Evolutionary conservation across 2,113 vertebrate species (phyloP).

Genomic region (Marmota flaviventris): DNA sequence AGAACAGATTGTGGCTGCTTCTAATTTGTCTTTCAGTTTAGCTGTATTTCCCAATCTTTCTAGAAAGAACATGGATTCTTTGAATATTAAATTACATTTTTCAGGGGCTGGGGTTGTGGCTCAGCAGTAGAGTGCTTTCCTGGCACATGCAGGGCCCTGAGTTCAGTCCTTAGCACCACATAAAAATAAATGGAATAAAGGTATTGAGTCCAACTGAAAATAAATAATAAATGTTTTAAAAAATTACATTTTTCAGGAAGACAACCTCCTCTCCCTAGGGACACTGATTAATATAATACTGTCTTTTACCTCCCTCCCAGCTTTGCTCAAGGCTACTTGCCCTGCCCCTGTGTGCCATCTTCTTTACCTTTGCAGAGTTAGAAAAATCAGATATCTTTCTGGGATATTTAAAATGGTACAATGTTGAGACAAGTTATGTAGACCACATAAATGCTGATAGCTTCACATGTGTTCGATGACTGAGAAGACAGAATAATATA

Average conservation of each 20-base stretch:
- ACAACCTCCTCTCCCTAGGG: background rate
- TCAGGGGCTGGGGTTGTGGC: background rate
- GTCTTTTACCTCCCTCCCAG: background rate
- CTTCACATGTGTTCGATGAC: background rate
- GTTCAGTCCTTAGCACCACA: too few relatives aligned
- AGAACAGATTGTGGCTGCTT: background rate
- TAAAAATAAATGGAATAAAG: too few relatives aligned
- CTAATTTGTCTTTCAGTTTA: background rate
- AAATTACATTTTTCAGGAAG: background rate
- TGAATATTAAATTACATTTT: background rate
- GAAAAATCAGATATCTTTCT: background rate
- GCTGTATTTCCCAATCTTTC: background rate
- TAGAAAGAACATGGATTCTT: background rate
- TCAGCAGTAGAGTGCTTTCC: too few relatives aligned
- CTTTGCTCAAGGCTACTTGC: background rate
- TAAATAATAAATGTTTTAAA: too few relatives aligned
- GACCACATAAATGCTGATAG: background rate
- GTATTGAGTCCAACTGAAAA: too few relatives aligned
- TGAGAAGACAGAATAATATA: background rate
- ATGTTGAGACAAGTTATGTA: background rate
- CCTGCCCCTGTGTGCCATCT: background rate
- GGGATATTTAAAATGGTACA: background rate
- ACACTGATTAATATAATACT: background rate
- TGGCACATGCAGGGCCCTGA: too few relatives aligned
- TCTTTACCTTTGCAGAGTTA: background rate